Percentiles rank a stretch among this genome's conserved stretches.
Conservation (phyloP, 2,113 vertebrate species). For the Alligator sinensis region DNA sequence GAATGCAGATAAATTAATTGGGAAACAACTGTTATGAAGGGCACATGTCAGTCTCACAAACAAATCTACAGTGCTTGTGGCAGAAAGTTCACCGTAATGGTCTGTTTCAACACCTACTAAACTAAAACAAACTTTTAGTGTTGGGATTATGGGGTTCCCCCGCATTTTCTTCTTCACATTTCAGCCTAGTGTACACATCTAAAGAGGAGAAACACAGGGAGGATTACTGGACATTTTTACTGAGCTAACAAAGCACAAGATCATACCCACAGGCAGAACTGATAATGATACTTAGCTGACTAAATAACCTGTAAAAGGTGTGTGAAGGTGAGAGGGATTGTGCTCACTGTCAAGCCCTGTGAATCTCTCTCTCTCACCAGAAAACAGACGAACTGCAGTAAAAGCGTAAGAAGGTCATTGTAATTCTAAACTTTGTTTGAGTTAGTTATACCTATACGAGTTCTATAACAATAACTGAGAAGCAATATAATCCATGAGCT, state of each 20-base stretch:
- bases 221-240: accelerated
- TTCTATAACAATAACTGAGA: slow-evolving; percentile 37
- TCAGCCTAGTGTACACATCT: background rate
- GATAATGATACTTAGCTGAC: background rate
- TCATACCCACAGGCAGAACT: background rate
- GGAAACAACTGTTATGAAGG: background rate
- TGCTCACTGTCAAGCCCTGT: background rate
- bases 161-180: background rate
- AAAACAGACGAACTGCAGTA: background rate
- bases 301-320: background rate
- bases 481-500: slow-evolving; percentile 18
- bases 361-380: background rate
- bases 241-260: accelerated
- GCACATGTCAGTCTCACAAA: background rate
- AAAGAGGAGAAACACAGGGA: background rate
- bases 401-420: background rate
- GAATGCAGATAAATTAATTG: background rate
- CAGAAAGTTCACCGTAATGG: background rate
- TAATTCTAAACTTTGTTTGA: slow-evolving; percentile 4
- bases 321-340: background rate
- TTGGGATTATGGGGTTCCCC: background rate
- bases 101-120: background rate
- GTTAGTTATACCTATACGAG: background rate
- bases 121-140: background rate
- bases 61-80: background rate